Conservation (phyloP, 2,113 vertebrate species). For the Phoxinus phoxinus region DNA sequence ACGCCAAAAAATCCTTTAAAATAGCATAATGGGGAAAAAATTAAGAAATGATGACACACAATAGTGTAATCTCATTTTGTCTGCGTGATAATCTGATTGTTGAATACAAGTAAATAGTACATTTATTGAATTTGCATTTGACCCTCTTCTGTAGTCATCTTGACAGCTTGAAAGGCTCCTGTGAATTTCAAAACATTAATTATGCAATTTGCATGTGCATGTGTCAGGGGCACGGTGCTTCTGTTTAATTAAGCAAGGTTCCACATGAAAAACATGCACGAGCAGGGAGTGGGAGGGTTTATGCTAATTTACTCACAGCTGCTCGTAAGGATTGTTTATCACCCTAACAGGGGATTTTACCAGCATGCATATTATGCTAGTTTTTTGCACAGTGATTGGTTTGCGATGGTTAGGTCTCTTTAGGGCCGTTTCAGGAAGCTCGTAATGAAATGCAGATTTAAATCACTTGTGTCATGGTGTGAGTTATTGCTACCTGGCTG, state of each 20-base stretch:
- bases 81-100: not conserved
- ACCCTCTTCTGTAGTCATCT: slow-evolving; percentile 11
- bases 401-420: slow-evolving; percentile 12
- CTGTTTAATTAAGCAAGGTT: slow-evolving; percentile 42
- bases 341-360: slow-evolving; percentile 23
- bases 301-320: slow-evolving; percentile 35
- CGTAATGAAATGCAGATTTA: slow-evolving; percentile 30
- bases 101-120: not conserved
- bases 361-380: not conserved
- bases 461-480: not conserved
- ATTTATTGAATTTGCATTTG: slow-evolving; percentile 2
- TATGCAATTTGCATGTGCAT: slow-evolving; percentile 32
- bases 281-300: slow-evolving; percentile 10
- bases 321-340: slow-evolving; percentile 25
- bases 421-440: slow-evolving; percentile 13
- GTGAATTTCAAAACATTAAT: slow-evolving; percentile 32
- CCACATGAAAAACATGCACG: slow-evolving; percentile 12
- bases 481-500: slow-evolving; percentile 1
- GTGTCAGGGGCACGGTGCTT: slow-evolving; percentile 24
- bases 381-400: slow-evolving; percentile 6
- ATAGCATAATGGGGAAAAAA: no score
- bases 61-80: not conserved
- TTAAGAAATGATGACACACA: no score
- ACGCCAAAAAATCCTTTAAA: no score
- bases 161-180: slow-evolving; percentile 28